phyloP scores from a whole-genome alignment of 2,113 vertebrate genomes.

The Tringa solitaria region DNA sequence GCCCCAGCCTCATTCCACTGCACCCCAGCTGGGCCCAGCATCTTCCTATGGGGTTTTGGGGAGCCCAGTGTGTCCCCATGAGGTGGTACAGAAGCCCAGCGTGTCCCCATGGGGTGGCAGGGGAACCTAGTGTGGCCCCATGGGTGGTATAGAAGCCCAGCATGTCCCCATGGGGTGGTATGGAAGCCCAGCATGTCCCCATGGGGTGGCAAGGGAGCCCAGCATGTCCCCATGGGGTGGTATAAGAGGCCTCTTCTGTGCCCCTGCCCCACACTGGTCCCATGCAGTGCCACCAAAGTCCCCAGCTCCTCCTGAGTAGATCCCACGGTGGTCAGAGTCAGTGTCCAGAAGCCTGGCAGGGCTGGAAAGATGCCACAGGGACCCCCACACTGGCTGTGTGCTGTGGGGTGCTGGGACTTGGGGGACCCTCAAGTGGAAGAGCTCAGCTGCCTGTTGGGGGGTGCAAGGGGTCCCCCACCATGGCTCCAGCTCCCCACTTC shows the following conservation, averaged over 20 bases:
- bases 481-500: background rate
- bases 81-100: background rate
- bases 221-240: too few relatives aligned
- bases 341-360: background rate
- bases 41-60: accelerated
- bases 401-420: background rate
- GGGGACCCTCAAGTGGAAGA: background rate
- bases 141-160: background rate
- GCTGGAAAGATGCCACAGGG: background rate
- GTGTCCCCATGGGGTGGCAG: too few relatives aligned
- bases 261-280: background rate
- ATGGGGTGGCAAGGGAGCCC: background rate
- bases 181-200: too few relatives aligned
- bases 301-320: background rate
- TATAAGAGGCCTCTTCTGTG: background rate
- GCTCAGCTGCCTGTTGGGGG: background rate
- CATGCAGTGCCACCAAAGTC: background rate
- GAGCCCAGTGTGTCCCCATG: too few relatives aligned
- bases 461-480: background rate
- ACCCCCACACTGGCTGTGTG: too few relatives aligned
- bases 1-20: background rate
- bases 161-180: background rate
- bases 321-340: accelerated
- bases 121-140: too few relatives aligned
- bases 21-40: background rate